phyloP scores from a whole-genome alignment of 2,113 vertebrate genomes.

The Rhinopomastus cyanomelas region DNA sequence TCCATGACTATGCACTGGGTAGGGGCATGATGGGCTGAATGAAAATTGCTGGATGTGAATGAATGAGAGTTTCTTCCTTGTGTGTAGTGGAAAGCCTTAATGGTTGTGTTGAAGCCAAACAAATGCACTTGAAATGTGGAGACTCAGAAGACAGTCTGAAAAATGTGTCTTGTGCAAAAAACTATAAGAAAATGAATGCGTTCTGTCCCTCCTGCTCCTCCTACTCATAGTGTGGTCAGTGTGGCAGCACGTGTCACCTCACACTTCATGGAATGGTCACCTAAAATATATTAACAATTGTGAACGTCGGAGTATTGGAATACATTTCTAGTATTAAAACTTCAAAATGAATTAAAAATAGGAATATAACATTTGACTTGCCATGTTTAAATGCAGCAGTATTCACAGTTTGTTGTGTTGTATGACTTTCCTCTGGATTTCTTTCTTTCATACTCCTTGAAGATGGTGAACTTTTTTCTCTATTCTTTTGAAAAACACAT shows the following conservation, averaged over 20 bases:
- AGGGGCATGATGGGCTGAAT: background rate
- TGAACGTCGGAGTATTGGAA: background rate
- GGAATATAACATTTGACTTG: background rate
- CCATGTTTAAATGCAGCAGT: background rate
- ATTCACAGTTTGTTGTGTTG: background rate
- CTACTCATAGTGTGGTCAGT: background rate
- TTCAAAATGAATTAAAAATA: background rate
- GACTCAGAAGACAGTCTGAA: background rate
- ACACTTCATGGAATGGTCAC: background rate
- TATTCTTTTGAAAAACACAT: background rate
- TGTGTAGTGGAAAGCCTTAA: background rate
- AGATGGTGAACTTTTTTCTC: background rate
- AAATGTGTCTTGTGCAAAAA: background rate
- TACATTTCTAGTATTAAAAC: background rate
- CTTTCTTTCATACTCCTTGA: background rate
- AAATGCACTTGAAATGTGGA: background rate
- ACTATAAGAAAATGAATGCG: background rate
- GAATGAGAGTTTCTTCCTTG: background rate
- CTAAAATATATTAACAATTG: background rate
- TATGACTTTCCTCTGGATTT: background rate
- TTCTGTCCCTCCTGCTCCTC: background rate
- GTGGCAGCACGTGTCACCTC: background rate
- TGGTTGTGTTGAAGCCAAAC: background rate
- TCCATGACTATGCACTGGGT: fast-evolving
- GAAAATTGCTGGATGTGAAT: background rate